phyloP scores from a whole-genome alignment of 2,888 invertebrate genomes.

The Drosophila setosimentum region DNA sequence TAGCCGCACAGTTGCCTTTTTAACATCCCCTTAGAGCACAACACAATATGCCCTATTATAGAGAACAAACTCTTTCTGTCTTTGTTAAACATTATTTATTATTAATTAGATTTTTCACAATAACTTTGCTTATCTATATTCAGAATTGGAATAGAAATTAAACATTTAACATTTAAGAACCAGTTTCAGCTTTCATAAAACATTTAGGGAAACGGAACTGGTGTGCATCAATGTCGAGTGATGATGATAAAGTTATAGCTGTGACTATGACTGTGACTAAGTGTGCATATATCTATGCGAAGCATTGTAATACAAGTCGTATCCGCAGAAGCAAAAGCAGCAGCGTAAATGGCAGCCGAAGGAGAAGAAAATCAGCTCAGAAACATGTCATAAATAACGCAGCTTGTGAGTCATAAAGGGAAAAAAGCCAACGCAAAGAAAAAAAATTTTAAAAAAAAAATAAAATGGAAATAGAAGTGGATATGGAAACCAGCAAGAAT shows the following conservation, averaged over 20 bases:
- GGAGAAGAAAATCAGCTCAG: conserved; percentile 43
- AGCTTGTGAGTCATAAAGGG: conserved; percentile 57
- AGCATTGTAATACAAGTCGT: conserved; percentile 23
- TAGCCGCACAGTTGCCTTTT: conserved; percentile 14
- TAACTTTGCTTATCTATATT: neutral
- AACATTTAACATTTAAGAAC: neutral
- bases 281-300: neutral
- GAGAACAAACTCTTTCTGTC: neutral
- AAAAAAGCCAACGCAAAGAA: conserved; percentile 4
- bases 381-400: conserved; percentile 67
- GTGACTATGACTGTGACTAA: conserved; percentile 5
- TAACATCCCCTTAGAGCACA: conserved; percentile 9
- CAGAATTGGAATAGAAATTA: neutral
- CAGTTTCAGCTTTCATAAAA: neutral
- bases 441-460: neutral
- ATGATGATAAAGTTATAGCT: conserved; percentile 1
- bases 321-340: neutral
- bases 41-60: conserved; percentile 5
- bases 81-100: neutral
- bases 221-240: neutral
- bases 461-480: conserved; percentile 16
- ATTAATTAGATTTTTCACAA: neutral
- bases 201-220: neutral
- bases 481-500: neutral
- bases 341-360: conserved; percentile 6